Conservation (phyloP, 2,113 vertebrate species). For the Illadopsis cleaveri region DNA sequence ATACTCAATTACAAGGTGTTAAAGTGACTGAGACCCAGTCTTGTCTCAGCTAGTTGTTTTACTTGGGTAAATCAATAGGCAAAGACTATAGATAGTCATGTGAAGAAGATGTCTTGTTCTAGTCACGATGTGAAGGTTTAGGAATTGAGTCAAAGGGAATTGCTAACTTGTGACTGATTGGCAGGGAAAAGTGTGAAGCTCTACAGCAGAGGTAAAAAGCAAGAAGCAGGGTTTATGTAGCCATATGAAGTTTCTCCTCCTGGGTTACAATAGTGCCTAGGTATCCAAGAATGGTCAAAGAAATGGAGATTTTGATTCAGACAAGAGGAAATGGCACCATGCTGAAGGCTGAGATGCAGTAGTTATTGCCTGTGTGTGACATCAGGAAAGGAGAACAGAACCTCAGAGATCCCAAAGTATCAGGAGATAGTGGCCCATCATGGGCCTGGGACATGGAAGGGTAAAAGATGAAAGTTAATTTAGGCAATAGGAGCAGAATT, state of each 20-base stretch:
- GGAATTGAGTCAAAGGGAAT: not conserved
- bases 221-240: not conserved
- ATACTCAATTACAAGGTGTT: not conserved
- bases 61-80: not conserved
- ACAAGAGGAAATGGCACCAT: not conserved
- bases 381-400: not conserved
- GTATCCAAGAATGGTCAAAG: not conserved
- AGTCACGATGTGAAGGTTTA: not conserved
- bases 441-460: not conserved
- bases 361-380: not conserved
- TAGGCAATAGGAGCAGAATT: not conserved
- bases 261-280: not conserved
- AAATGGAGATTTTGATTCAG: not conserved
- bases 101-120: not conserved
- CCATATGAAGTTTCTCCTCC: not conserved
- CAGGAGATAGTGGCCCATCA: not conserved
- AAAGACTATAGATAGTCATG: not conserved
- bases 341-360: not conserved
- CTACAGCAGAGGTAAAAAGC: not conserved
- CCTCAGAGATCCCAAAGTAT: not conserved
- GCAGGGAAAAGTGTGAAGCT: not conserved
- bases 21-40: not conserved
- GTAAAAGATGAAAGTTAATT: not conserved
- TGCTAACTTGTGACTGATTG: not conserved
- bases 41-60: not conserved